A percentile compares a stretch with the other conserved stretches of the same genome.
Evolutionary conservation across 1,140 invertebrate genomes (phyloP).

Genomic region (Phymorhynchus buccinoides): DNA sequence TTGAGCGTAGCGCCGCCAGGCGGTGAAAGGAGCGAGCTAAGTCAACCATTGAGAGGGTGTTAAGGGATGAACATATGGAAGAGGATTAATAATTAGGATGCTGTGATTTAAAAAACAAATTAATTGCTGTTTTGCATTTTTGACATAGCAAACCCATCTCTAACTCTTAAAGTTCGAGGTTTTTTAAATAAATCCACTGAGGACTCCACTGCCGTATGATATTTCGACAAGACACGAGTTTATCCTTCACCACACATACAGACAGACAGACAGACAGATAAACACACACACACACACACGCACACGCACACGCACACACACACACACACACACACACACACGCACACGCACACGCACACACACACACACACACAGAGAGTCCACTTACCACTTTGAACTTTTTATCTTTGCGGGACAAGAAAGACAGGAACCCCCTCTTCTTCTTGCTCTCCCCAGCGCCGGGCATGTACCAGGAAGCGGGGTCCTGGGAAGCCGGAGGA

Average conservation of each 20-base stretch:
- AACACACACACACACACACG: not conserved
- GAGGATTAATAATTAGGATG: too few relatives aligned
- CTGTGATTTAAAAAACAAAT: too few relatives aligned
- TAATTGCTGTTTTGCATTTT: too few relatives aligned
- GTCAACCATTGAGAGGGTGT: too few relatives aligned
- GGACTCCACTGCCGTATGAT: too few relatives aligned
- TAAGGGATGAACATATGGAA: too few relatives aligned
- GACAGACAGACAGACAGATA: not conserved
- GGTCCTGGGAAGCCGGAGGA: slow-evolving; percentile 31
- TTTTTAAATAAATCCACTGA: too few relatives aligned
- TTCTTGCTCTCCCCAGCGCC: slow-evolving; percentile 59
- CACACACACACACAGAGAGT: not conserved
- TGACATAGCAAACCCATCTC: too few relatives aligned
- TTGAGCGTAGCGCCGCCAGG: too few relatives aligned
- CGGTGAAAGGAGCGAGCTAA: too few relatives aligned
- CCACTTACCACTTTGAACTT: slow-evolving; percentile 62
- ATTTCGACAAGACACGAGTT: too few relatives aligned
- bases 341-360: not conserved
- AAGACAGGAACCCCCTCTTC: slow-evolving; percentile 67
- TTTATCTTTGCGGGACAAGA: slow-evolving; percentile 65
- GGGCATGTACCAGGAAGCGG: slow-evolving; percentile 53
- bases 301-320: not conserved
- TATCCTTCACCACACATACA: not conserved
- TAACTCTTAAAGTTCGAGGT: too few relatives aligned
- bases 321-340: not conserved